These are phyloP conservation scores for Tiliqua scincoides DNA, from an alignment of 2,113 vertebrate species.

Conservation along the genomic window DNA sequence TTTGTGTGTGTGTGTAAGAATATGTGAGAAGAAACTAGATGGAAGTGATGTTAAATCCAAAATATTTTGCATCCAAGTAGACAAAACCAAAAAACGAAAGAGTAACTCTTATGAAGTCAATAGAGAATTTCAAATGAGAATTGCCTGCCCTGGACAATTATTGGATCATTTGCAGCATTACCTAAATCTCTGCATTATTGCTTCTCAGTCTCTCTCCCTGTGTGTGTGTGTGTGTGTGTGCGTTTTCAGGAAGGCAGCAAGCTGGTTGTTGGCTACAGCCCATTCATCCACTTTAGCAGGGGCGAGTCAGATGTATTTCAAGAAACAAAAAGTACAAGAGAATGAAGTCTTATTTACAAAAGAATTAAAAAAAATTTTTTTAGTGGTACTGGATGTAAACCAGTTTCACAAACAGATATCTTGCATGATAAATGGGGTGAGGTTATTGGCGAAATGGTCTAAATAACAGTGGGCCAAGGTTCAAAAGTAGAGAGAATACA, in stretches of 20 bases:
- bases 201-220: background rate
- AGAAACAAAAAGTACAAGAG: conserved; percentile 38
- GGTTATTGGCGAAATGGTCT: conserved; percentile 37
- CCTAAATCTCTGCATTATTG: background rate
- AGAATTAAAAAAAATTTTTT: conserved; percentile 37
- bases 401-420: conserved; percentile 24
- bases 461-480: no score
- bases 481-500: no score
- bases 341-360: conserved; percentile 29
- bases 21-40: no score
- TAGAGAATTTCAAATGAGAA: no score
- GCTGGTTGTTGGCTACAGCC: background rate
- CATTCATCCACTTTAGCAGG: conserved; percentile 17
- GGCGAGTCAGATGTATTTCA: conserved; percentile 16
- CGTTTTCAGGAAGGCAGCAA: background rate
- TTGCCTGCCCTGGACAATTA: no score
- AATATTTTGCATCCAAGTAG: conserved; percentile 45
- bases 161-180: conserved; percentile 16
- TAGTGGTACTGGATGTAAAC: conserved; percentile 28
- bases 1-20: no score
- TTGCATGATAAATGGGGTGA: conserved; percentile 43
- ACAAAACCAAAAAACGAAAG: no score
- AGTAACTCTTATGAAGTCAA: no score
- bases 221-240: no score
- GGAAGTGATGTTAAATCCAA: conserved; percentile 57